A percentile compares a stretch with the other conserved stretches of the same genome.
These are phyloP conservation scores for Apamea epomidion DNA, from an alignment of 2,888 invertebrate species.

Conservation along the genomic window DNA sequence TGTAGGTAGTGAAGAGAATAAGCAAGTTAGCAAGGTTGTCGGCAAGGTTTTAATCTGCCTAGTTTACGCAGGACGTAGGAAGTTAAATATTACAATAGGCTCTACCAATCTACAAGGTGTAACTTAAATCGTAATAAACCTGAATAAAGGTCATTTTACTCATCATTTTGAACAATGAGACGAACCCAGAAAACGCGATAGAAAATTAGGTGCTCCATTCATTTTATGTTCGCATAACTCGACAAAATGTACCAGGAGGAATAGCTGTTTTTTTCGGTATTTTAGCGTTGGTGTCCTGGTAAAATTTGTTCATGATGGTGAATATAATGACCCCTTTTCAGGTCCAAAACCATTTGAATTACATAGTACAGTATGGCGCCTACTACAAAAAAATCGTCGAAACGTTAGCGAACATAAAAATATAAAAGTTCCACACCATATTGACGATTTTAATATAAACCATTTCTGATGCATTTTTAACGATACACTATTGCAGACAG, in stretches of 20 bases:
- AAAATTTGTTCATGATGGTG: not conserved
- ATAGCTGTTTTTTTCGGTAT: too few species aligned
- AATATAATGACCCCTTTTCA: not conserved
- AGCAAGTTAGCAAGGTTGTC: not conserved
- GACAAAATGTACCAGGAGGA: too few species aligned
- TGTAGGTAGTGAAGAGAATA: not conserved
- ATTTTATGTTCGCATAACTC: too few species aligned
- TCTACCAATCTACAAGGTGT: not conserved
- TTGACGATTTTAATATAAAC: conserved; percentile 5
- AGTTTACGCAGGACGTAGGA: not conserved
- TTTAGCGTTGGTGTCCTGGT: too few species aligned
- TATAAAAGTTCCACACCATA: conserved; percentile 3
- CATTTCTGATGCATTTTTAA: conserved; percentile 61
- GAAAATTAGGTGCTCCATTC: too few species aligned
- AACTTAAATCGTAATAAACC: not conserved
- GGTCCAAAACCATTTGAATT: not conserved
- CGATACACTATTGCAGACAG: conserved; percentile 42
- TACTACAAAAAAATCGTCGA: not conserved
- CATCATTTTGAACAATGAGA: not conserved
- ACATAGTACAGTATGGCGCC: not conserved
- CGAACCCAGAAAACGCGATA: too few species aligned
- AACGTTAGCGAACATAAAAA: not conserved
- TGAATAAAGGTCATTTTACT: not conserved
- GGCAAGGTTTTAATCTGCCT: not conserved
- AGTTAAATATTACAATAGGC: not conserved